phyloP scores from a whole-genome alignment of 2,113 vertebrate genomes.

The Tetraodon nigroviridis region DNA sequence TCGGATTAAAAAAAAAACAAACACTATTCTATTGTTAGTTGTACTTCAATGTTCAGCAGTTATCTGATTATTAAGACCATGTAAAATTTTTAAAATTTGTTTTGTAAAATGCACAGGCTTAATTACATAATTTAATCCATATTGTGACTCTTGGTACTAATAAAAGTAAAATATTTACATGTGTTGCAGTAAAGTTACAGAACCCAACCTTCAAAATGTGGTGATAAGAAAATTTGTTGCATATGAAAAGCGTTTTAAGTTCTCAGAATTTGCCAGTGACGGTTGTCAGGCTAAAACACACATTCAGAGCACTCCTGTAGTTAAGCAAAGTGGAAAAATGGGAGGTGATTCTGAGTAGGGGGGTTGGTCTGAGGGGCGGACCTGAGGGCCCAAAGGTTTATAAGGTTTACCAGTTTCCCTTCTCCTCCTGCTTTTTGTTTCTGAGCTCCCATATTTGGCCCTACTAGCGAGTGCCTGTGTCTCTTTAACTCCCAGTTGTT shows the following conservation, averaged over 20 bases:
- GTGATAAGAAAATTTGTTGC: too few relatives aligned
- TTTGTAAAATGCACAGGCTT: too few relatives aligned
- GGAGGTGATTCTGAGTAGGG: slow-evolving; percentile 33
- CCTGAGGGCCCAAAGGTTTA: slow-evolving; percentile 62
- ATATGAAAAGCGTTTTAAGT: background rate
- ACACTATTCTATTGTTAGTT: too few relatives aligned
- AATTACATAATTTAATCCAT: too few relatives aligned
- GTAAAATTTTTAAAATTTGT: too few relatives aligned
- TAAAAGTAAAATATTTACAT: too few relatives aligned
- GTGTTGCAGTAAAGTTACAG: too few relatives aligned
- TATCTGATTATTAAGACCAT: too few relatives aligned
- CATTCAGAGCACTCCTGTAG: slow-evolving; percentile 33
- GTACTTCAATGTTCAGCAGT: too few relatives aligned
- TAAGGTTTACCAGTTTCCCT: slow-evolving; percentile 60
- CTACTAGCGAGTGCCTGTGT: slow-evolving; percentile 38
- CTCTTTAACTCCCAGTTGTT: slow-evolving; percentile 35
- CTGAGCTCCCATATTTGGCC: slow-evolving; percentile 56
- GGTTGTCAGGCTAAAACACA: slow-evolving; percentile 36
- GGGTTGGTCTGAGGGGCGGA: slow-evolving; percentile 58
- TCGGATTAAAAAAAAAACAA: too few relatives aligned
- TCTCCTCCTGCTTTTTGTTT: slow-evolving; percentile 68
- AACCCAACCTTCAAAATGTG: too few relatives aligned
- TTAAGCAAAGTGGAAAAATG: slow-evolving; percentile 44
- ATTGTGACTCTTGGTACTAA: too few relatives aligned
- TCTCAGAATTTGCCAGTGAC: slow-evolving; percentile 16